These are phyloP conservation scores for Drosophila flavopinicola DNA, from an alignment of 2,888 invertebrate genomes.

Conservation along the genomic window DNA sequence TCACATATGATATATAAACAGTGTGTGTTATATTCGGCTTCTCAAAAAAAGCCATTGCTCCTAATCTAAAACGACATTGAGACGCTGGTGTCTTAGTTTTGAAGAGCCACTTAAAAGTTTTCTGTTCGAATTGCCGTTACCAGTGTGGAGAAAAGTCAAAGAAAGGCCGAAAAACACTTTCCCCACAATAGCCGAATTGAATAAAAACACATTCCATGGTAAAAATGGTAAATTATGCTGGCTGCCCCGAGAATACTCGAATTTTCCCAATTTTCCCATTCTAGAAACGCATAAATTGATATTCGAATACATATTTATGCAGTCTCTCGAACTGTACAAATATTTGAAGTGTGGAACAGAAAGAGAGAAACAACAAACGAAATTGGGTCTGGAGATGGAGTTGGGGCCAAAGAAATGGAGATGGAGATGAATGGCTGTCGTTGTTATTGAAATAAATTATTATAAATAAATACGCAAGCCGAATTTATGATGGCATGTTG, in stretches of 20 bases:
- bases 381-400: constrained; percentile 6
- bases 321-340: constrained; percentile 51
- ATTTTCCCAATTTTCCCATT: constrained; percentile 45
- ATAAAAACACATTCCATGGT: constrained; percentile 15
- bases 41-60: neutral
- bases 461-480: constrained; percentile 80
- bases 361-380: constrained; percentile 18
- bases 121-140: constrained; percentile 16
- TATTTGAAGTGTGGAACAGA: constrained; percentile 46
- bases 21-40: neutral
- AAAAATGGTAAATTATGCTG: constrained; percentile 57
- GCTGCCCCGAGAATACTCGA: constrained; percentile 38
- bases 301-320: constrained; percentile 60
- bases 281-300: constrained; percentile 68
- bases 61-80: neutral
- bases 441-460: constrained; percentile 80
- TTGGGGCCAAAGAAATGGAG: constrained; percentile 6
- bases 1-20: no score
- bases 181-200: constrained; percentile 29
- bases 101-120: constrained; percentile 11
- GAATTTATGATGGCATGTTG: constrained; percentile 71
- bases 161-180: constrained; percentile 54
- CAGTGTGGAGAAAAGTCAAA: neutral
- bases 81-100: constrained; percentile 1
- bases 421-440: constrained; percentile 54